A percentile compares a stretch with the other conserved stretches of the same genome.
phyloP scores from a whole-genome alignment of 2,888 invertebrate species.

The Diplazon laetatorius region DNA sequence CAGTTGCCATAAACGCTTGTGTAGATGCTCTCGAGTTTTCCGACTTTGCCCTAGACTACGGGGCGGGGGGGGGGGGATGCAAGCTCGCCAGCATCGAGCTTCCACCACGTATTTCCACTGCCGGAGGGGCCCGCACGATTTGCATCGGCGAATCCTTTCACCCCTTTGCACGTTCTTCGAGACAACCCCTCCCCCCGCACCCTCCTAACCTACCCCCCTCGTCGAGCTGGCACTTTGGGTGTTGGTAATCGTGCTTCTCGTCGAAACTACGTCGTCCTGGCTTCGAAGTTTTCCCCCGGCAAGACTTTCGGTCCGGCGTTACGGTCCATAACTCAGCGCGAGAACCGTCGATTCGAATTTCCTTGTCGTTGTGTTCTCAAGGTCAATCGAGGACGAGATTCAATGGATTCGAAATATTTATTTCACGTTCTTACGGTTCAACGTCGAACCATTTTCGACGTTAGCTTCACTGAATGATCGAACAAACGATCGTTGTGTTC shows the following conservation, averaged over 20 bases:
- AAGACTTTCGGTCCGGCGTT: constrained; percentile 47
- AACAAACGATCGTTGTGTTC: no score
- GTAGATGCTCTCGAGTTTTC: constrained; percentile 11
- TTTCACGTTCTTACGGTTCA: no score
- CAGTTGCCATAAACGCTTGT: constrained; percentile 23
- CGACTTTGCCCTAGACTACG: neutral
- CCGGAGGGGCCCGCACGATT: constrained; percentile 38
- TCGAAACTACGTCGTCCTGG: constrained; percentile 43
- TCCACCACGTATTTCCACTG: constrained; percentile 15
- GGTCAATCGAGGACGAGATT: constrained; percentile 31
- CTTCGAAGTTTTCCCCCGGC: constrained; percentile 36
- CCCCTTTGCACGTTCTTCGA: no score
- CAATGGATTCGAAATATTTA: no score
- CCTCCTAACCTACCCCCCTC: no score
- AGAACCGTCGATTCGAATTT: constrained; percentile 4
- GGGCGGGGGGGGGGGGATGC: no score
- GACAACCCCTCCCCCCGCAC: no score
- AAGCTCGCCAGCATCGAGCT: neutral
- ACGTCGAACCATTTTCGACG: no score
- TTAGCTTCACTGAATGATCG: no score
- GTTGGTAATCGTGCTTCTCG: constrained; percentile 13
- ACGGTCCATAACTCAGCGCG: constrained; percentile 17
- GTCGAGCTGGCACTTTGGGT: neutral
- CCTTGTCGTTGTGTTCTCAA: constrained; percentile 18
- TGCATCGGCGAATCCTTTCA: constrained; percentile 49